phyloP scores from a whole-genome alignment of 2,888 invertebrate species.

The Timema cristinae region DNA sequence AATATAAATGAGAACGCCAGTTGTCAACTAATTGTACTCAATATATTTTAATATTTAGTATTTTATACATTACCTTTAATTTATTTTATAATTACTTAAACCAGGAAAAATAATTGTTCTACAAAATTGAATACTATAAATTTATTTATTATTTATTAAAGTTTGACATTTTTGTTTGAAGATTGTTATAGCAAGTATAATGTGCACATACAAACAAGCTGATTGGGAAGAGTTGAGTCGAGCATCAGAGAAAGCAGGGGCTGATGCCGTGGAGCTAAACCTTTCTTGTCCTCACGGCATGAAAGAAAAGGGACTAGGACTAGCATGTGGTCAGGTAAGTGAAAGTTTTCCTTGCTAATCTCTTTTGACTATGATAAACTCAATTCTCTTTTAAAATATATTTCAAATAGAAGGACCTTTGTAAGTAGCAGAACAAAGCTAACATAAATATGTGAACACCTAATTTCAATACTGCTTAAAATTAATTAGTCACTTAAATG shows the following conservation, averaged over 20 bases:
- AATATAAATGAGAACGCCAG: too few species aligned
- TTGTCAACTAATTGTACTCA: too few species aligned
- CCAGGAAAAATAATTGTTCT: conserved; percentile 11
- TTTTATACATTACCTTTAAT: too few species aligned
- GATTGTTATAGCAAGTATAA: conserved; percentile 91
- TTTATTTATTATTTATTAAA: conserved; percentile 15
- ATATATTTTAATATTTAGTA: too few species aligned
- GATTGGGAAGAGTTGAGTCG: conserved; percentile 85
- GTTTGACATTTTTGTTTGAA: conserved; percentile 41
- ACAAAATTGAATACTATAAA: not conserved
- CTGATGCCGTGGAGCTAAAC: conserved; percentile 94
- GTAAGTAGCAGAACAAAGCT: too few species aligned
- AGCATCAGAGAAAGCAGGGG: conserved; percentile 75
- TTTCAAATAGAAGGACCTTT: too few species aligned
- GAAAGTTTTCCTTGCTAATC: not conserved
- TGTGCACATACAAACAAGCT: conserved; percentile 80
- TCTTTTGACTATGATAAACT: too few species aligned
- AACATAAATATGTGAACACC: too few species aligned
- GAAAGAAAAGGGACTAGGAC: conserved; percentile 97
- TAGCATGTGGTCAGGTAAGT: conserved; percentile 91
- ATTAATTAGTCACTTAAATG: too few species aligned
- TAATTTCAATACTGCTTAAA: too few species aligned
- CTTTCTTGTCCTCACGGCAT: conserved; percentile 98
- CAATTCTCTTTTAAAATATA: too few species aligned
- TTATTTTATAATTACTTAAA: too few species aligned